phyloP scores from a whole-genome alignment of 2,113 vertebrate genomes.

The Sisor rabdophorus region DNA sequence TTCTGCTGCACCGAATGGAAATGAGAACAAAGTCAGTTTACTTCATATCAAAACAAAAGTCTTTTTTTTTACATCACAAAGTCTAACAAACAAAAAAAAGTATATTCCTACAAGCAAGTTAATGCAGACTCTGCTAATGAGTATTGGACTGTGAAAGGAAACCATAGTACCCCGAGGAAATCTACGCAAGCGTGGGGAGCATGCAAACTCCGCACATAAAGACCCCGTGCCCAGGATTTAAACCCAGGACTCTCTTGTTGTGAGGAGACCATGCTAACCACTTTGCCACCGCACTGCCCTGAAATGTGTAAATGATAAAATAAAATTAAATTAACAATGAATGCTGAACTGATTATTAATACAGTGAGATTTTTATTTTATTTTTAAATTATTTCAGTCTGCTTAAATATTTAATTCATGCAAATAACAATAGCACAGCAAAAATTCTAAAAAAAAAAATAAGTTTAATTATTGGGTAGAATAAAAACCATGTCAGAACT shows the following conservation, averaged over 20 bases:
- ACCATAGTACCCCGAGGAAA: too few relatives aligned
- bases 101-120: conserved; percentile 41
- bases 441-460: too few relatives aligned
- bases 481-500: neutral
- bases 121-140: conserved; percentile 48
- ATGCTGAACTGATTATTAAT: neutral
- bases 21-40: too few relatives aligned
- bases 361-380: neutral
- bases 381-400: neutral
- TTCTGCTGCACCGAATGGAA: too few relatives aligned
- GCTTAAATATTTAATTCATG: neutral
- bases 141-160: conserved; percentile 52
- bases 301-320: neutral
- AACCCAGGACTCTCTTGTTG: too few relatives aligned
- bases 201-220: too few relatives aligned
- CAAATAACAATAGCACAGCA: neutral
- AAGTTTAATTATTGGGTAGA: too few relatives aligned
- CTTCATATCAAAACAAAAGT: neutral
- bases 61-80: neutral
- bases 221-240: too few relatives aligned
- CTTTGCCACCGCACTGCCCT: too few relatives aligned
- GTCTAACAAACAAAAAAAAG: conserved; percentile 8
- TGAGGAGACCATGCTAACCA: too few relatives aligned
- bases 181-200: too few relatives aligned
- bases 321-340: neutral